Percentiles rank a stretch among this genome's conserved stretches.
Conservation (phyloP, 2,113 vertebrate species). For the Phocoena phocoena region DNA sequence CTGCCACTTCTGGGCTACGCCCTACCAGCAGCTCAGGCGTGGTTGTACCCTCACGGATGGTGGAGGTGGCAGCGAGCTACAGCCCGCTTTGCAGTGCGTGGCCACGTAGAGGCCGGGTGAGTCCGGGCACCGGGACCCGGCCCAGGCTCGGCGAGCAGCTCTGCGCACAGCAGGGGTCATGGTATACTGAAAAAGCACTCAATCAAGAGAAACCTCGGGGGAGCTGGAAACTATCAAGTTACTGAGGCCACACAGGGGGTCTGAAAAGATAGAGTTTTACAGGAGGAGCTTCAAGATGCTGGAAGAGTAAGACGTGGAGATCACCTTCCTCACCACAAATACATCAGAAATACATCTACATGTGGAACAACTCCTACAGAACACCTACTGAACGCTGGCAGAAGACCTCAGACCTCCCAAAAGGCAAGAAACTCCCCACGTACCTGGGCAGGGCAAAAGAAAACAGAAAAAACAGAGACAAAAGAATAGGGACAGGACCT, state of each 20-base stretch:
- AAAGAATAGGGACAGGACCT: too few relatives aligned
- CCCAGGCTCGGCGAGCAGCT: background rate
- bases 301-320: too few relatives aligned
- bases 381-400: too few relatives aligned
- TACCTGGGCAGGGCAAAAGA: too few relatives aligned
- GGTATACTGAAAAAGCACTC: constrained; percentile 32
- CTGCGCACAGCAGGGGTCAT: constrained; percentile 24
- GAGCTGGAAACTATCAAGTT: background rate
- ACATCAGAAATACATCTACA: too few relatives aligned
- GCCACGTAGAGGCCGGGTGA: background rate
- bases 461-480: too few relatives aligned
- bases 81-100: background rate
- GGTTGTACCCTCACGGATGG: background rate
- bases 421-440: too few relatives aligned
- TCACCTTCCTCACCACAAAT: too few relatives aligned
- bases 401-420: too few relatives aligned
- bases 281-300: too few relatives aligned
- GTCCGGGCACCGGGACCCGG: background rate
- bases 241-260: fast-evolving
- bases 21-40: background rate
- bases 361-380: too few relatives aligned
- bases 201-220: background rate
- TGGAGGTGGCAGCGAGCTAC: background rate
- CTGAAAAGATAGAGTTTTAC: background rate
- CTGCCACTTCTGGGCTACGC: background rate